These are phyloP conservation scores for Vombatus ursinus DNA, from an alignment of 2,113 vertebrate genomes.

Conservation along the genomic window DNA sequence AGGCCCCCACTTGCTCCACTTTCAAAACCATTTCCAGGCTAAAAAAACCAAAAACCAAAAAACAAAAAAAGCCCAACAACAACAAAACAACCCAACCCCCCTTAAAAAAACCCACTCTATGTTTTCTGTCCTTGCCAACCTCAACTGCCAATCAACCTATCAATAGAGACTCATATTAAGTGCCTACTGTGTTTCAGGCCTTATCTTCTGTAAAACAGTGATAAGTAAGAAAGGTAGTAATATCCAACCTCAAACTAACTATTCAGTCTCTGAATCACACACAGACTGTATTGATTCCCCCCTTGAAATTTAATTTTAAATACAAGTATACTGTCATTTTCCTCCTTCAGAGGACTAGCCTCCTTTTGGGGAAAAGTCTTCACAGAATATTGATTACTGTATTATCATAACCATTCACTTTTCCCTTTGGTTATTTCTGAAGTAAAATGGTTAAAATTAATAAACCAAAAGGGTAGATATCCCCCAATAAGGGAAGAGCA, in stretches of 20 bases:
- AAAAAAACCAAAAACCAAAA: too few species aligned
- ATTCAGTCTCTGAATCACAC: constrained; percentile 1
- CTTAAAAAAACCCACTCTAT: neutral
- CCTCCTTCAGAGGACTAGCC: neutral
- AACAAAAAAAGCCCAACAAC: too few species aligned
- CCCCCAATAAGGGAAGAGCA: neutral
- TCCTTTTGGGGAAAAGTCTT: neutral
- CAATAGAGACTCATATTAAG: neutral
- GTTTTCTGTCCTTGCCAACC: neutral
- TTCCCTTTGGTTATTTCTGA: neutral
- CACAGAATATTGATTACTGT: neutral
- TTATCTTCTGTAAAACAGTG: neutral
- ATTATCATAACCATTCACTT: neutral
- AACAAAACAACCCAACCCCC: too few species aligned
- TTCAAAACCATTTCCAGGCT: neutral
- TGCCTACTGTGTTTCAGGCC: neutral
- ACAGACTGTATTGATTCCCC: neutral
- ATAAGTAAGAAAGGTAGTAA: neutral
- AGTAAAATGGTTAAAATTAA: neutral
- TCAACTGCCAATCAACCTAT: neutral
- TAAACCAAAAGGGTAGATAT: too few species aligned
- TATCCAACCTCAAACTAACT: neutral
- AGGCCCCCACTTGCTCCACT: neutral
- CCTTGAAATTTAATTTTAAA: neutral
- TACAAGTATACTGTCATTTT: neutral